Evolutionary conservation across 2,888 invertebrate species (phyloP).

Genomic region (Pandemis cinnamomeana): DNA sequence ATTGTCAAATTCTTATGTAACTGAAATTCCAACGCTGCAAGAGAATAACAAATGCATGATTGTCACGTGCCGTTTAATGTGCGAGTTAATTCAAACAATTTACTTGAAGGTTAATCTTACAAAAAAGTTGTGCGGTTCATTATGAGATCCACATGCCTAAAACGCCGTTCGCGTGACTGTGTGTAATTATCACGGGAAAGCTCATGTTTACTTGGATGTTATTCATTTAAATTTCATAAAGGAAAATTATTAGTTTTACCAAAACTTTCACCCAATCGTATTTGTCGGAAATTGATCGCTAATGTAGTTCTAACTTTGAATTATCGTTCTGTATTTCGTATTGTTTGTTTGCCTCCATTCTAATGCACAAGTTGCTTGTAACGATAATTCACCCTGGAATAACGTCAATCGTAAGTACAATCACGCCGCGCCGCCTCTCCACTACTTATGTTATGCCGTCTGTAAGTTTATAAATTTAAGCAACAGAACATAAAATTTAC

Average conservation of each 20-base stretch:
- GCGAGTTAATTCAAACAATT: constrained; percentile 39
- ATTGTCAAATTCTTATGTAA: neutral
- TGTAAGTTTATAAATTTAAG: constrained; percentile 45
- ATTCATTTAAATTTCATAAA: constrained; percentile 78
- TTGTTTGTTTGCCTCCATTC: constrained; percentile 44
- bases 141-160: constrained; percentile 57
- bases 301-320: constrained; percentile 74
- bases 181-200: constrained; percentile 74
- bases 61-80: constrained; percentile 39
- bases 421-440: neutral
- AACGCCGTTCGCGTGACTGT: constrained; percentile 75
- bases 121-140: constrained; percentile 46
- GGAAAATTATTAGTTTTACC: constrained; percentile 78
- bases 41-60: constrained; percentile 24
- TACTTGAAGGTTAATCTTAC: constrained; percentile 40
- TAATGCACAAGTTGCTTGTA: constrained; percentile 36
- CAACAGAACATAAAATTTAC: constrained; percentile 76
- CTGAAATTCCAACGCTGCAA: neutral
- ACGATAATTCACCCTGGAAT: constrained; percentile 3
- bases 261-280: constrained; percentile 78
- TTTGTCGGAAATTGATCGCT: constrained; percentile 78
- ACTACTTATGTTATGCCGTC: constrained; percentile 34
- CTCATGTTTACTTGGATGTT: constrained; percentile 69
- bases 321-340: constrained; percentile 66
- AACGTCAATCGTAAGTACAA: constrained; percentile 18